Evolutionary conservation across 2,113 vertebrate species (phyloP).

Genomic region (Oreocharis arfaki): DNA sequence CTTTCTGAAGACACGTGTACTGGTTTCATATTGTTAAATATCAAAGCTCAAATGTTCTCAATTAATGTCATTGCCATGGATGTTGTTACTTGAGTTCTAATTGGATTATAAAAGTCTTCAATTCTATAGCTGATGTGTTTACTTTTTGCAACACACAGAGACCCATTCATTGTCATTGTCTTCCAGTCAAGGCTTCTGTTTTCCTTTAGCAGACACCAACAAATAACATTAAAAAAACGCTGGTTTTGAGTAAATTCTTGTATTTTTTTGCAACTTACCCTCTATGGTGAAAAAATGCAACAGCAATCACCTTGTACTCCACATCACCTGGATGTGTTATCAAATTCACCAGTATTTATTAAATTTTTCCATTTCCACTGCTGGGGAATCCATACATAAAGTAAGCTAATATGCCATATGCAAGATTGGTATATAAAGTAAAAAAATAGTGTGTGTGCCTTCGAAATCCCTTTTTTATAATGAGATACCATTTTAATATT

Average conservation of each 20-base stretch:
- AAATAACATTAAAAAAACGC: background rate
- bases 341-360: background rate
- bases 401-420: background rate
- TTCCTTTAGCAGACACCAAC: background rate
- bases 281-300: background rate
- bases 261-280: background rate
- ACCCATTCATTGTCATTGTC: background rate
- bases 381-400: background rate
- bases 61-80: background rate
- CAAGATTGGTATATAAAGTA: background rate
- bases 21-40: background rate
- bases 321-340: background rate
- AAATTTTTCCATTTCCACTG: background rate
- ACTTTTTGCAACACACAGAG: background rate
- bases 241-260: background rate
- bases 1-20: background rate
- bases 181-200: background rate
- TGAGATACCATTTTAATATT: background rate
- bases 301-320: background rate
- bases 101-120: background rate
- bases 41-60: background rate
- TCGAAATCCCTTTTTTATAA: background rate
- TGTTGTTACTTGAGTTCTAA: background rate
- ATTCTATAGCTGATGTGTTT: background rate
- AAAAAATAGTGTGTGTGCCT: background rate